Evolutionary conservation across 2,888 invertebrate species (phyloP).

Genomic region (Andrena haemorrhoa): DNA sequence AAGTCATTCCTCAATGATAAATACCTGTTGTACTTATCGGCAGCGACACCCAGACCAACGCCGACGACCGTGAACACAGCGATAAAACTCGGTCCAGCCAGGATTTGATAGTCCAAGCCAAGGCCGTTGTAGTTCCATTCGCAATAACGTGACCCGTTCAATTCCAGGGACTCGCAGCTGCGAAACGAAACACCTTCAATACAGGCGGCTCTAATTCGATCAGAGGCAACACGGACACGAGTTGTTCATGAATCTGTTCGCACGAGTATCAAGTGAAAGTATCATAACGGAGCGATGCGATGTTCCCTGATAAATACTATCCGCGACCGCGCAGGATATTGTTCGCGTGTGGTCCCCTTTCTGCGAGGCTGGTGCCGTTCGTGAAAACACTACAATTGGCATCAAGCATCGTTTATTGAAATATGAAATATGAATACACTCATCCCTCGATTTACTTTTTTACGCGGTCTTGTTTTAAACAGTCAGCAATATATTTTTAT

Average conservation of each 20-base stretch:
- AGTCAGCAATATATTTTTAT: no score
- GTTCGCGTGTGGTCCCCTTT: no score
- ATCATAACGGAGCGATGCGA: not conserved
- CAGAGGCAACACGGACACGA: slow-evolving; percentile 18
- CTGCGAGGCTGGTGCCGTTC: no score
- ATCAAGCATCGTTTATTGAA: no score
- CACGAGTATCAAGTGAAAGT: slow-evolving; percentile 31
- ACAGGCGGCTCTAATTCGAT: slow-evolving; percentile 39
- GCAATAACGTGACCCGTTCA: slow-evolving; percentile 92
- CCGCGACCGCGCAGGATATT: no score
- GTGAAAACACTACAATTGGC: no score
- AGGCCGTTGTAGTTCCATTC: slow-evolving; percentile 97
- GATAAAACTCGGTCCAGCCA: slow-evolving; percentile 97
- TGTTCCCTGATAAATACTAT: not conserved
- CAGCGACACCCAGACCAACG: slow-evolving; percentile 92
- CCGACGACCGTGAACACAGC: slow-evolving; percentile 96
- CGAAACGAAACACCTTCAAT: slow-evolving; percentile 51
- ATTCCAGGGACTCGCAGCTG: slow-evolving; percentile 88
- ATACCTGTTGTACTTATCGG: slow-evolving; percentile 88
- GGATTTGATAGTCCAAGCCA: slow-evolving; percentile 95
- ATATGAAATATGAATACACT: no score
- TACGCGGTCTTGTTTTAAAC: no score
- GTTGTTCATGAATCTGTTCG: not conserved
- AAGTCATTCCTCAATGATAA: not conserved
- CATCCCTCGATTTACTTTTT: no score